phyloP scores from a whole-genome alignment of 2,797 vertebrate genomes.

The Crax fasciolata region DNA sequence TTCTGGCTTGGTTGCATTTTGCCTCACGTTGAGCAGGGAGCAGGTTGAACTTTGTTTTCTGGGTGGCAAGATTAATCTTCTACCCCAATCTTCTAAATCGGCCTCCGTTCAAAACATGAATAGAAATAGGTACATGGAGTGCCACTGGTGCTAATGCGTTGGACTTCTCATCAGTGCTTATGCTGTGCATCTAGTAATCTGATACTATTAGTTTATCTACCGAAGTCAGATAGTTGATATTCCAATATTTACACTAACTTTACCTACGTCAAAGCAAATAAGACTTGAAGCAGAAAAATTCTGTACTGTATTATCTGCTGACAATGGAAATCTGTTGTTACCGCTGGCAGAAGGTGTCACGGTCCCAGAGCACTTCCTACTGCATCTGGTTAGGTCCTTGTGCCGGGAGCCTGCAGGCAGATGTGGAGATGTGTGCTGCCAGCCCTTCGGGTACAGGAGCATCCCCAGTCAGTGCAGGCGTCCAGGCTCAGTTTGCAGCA shows the following conservation, averaged over 20 bases:
- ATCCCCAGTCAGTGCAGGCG: rapidly evolving
- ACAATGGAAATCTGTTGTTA: neutral
- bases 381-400: rapidly evolving
- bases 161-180: neutral
- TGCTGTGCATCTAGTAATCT: neutral
- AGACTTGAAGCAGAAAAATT: neutral
- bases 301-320: neutral
- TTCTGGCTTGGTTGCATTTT: neutral
- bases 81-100: neutral
- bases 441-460: neutral
- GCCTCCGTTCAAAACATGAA: neutral
- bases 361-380: neutral
- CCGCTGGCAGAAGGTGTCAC: neutral
- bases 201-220: slow-evolving; percentile 26
- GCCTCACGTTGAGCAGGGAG: neutral
- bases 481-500: neutral
- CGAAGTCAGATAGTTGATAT: neutral
- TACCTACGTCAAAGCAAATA: neutral
- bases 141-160: neutral
- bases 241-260: no score
- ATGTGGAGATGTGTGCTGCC: neutral
- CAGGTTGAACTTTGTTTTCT: neutral
- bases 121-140: neutral
- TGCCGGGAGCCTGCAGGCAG: neutral
- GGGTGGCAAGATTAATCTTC: neutral